These are phyloP conservation scores for Oasisia sp. DNA, from an alignment of 2,888 invertebrate species.

Conservation along the genomic window DNA sequence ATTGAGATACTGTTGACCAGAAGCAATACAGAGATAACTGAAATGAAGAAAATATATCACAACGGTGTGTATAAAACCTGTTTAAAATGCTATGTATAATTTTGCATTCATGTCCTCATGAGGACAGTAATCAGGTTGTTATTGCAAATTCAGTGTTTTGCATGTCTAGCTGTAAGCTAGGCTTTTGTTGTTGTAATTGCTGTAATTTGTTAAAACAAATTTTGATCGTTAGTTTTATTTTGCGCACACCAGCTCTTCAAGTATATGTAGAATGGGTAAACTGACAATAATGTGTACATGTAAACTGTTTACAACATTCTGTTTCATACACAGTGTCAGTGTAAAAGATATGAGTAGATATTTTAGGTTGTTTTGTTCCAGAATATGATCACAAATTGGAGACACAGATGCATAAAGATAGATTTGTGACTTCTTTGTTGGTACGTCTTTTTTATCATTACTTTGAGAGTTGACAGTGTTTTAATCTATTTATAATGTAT, in stretches of 20 bases:
- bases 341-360: background rate
- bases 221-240: background rate
- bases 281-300: background rate
- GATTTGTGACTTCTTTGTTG: conserved; percentile 82
- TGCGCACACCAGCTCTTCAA: background rate
- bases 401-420: conserved; percentile 84
- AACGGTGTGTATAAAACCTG: conserved; percentile 49
- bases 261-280: background rate
- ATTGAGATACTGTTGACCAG: conserved; percentile 65
- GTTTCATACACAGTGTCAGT: background rate
- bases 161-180: too few relatives aligned
- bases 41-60: conserved; percentile 60
- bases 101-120: background rate
- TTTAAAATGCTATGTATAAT: background rate
- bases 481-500: too few relatives aligned
- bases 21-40: conserved; percentile 61
- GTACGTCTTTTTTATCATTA: conserved; percentile 28
- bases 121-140: background rate
- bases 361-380: conserved; percentile 34
- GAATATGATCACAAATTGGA: conserved; percentile 73
- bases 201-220: background rate
- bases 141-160: too few relatives aligned
- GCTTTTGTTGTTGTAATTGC: background rate
- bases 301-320: background rate
- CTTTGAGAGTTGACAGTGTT: too few relatives aligned